Evolutionary conservation across 2,113 vertebrate species (phyloP).

Genomic region (Xenopus borealis): DNA sequence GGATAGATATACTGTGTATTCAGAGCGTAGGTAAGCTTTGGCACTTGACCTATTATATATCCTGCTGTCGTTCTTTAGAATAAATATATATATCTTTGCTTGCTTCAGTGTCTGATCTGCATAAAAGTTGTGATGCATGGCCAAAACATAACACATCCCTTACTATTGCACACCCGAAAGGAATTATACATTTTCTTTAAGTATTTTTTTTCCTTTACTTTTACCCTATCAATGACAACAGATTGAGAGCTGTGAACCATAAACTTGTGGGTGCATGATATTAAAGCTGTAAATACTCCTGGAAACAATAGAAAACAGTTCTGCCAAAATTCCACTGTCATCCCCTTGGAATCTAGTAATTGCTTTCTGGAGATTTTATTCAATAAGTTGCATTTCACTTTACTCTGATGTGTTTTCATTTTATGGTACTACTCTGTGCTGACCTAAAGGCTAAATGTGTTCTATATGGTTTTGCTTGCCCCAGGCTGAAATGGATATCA

Average conservation of each 20-base stretch:
- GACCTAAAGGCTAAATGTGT: neutral
- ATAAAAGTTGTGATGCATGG: neutral
- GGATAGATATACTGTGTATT: no score
- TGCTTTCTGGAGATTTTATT: neutral
- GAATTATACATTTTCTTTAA: neutral
- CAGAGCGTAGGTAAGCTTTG: no score
- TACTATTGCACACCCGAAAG: neutral
- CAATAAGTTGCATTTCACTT: neutral
- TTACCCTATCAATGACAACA: constrained; percentile 3
- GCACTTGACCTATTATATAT: no score
- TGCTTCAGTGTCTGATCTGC: neutral
- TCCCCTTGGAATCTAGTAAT: constrained; percentile 4
- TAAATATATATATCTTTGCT: no score
- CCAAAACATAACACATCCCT: neutral
- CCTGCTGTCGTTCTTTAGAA: no score
- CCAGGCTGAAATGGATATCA: constrained; percentile 83
- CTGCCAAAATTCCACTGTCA: constrained; percentile 7
- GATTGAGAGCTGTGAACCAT: constrained; percentile 2
- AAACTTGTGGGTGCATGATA: constrained; percentile 9
- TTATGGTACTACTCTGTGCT: neutral
- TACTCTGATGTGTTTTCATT: neutral
- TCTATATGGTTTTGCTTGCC: constrained; percentile 22
- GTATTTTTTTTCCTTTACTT: neutral
- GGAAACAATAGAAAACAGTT: constrained; percentile 6
- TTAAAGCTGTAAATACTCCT: constrained; percentile 8